Evolutionary conservation across 2,797 vertebrate species (phyloP).

Genomic region (Enteromius unitaeniatus): DNA sequence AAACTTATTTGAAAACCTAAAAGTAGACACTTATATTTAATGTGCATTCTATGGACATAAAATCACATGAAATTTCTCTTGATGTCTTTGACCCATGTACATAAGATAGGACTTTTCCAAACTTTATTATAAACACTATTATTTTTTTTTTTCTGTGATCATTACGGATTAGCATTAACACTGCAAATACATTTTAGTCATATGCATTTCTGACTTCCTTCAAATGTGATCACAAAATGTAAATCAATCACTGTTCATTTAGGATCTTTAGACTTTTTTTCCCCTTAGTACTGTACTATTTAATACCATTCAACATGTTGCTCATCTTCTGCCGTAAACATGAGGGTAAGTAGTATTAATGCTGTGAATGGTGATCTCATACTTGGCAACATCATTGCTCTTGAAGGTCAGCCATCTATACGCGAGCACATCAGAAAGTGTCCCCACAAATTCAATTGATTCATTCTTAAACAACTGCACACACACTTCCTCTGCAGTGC

Average conservation of each 20-base stretch:
- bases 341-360: slow-evolving; percentile 7
- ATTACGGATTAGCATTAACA: not conserved
- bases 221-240: not conserved
- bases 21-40: too few relatives aligned
- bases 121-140: not conserved
- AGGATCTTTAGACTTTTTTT: not conserved
- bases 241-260: not conserved
- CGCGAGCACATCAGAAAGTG: not conserved
- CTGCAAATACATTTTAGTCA: not conserved
- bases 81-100: not conserved
- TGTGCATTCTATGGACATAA: too few relatives aligned
- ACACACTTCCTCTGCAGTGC: not conserved
- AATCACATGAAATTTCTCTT: too few relatives aligned
- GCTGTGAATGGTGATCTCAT: slow-evolving; percentile 48
- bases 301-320: not conserved
- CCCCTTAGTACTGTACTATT: not conserved
- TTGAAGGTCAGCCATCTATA: slow-evolving; percentile 63
- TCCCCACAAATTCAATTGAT: slow-evolving; percentile 26
- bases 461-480: not conserved
- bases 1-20: too few relatives aligned
- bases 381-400: slow-evolving; percentile 59
- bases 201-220: not conserved
- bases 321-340: slow-evolving; percentile 7
- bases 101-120: not conserved
- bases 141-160: not conserved